Evolutionary conservation across 2,797 vertebrate genomes (phyloP), one percentile per base, ranked within the genome.

Genomic region (Sorex maritimensis): DNA sequence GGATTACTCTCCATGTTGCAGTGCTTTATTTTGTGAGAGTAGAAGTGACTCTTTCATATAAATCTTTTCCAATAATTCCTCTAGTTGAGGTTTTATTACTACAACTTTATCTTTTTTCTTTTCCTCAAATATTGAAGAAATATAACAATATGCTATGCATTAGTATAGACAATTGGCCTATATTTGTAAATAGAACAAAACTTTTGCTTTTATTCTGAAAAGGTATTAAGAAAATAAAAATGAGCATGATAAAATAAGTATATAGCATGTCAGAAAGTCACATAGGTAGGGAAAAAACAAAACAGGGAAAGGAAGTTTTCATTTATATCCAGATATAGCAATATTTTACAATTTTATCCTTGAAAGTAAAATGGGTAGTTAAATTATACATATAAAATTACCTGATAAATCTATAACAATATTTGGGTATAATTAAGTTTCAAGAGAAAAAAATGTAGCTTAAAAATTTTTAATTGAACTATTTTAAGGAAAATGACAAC

Each of bases 91-190:
- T 73, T 83, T 41, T 65, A 93, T 69, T 80, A 49, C 2, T 12
- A 81, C 46, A 46, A 69, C 12, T 24, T 46, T 71, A 93, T n/a
- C n/a, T n/a, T n/a, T n/a, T 83, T 61, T 78, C 81, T 73, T 26
- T 82, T 69, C 2, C 21, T 61, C 69, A 92, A 75, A 63, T 90
- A 88, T 30, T 90, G 94, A 74, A 26, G 88, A 69, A 86, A 78
- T 77, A 24, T 26, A 61, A 44, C 19, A 69, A 41, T 46, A 63
- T 68, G 38, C 34, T 92, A 72, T 46, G 78, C 34, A 55, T 10
- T 17, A 34, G 69, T 86, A 26, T 46, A 67, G 24, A 79, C 52
- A 5, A 8, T 90, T 69, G 14, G 30, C 34, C 41, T 15, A 58
- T 2, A 8, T 61, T 61, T 61, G 21, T 21, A 19, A 61, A 61